These are phyloP conservation scores for Antheraea assamensis DNA, from an alignment of 2,888 invertebrate genomes.

Conservation along the genomic window DNA sequence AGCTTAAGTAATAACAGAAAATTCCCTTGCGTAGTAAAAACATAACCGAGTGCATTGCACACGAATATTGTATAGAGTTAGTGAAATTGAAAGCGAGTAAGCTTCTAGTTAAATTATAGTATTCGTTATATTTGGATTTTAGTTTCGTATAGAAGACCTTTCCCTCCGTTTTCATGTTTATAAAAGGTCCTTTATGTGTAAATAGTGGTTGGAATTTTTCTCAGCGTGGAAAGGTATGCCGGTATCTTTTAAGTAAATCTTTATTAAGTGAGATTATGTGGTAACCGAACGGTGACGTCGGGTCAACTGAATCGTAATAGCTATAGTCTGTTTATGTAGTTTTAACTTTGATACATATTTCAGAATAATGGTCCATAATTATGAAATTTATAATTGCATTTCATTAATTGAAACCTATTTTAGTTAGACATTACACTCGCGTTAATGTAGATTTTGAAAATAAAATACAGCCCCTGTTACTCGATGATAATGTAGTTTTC, in stretches of 20 bases:
- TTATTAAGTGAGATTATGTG: background rate
- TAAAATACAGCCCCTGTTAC: no score
- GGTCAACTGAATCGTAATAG: no score
- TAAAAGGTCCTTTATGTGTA: background rate
- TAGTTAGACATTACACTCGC: no score
- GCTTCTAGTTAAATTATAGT: slow-evolving; percentile 25
- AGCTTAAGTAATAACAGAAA: background rate
- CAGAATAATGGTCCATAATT: no score
- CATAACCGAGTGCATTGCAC: background rate
- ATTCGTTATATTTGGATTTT: background rate
- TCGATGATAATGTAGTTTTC: no score
- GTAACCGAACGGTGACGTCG: background rate
- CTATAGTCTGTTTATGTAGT: no score
- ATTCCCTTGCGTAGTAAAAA: background rate
- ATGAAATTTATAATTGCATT: no score
- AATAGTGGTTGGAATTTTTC: background rate
- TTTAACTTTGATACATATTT: no score
- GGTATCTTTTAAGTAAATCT: background rate
- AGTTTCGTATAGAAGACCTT: background rate
- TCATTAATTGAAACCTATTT: no score
- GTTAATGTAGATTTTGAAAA: no score
- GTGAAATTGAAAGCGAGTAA: slow-evolving; percentile 39
- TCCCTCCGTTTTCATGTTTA: background rate
- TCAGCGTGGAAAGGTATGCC: background rate
- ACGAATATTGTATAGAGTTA: slow-evolving; percentile 28